Evolutionary conservation across 2,888 invertebrate genomes (phyloP).

Genomic region (Synanthedon formicaeformis): DNA sequence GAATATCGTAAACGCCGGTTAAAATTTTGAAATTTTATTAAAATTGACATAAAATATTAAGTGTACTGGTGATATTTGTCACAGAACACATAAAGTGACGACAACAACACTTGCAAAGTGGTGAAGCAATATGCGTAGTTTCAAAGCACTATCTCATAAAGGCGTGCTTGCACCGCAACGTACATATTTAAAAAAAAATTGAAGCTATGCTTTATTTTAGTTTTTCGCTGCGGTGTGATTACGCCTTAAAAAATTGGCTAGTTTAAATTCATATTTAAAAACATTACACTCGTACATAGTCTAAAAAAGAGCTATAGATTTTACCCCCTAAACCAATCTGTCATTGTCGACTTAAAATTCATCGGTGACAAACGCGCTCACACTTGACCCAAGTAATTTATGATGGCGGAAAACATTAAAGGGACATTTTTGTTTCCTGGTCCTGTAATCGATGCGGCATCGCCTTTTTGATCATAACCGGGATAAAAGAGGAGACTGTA

Average conservation of each 20-base stretch:
- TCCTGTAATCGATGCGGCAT: too few relatives aligned
- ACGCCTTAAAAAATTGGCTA: not conserved
- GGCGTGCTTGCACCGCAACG: not conserved
- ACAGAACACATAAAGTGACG: not conserved
- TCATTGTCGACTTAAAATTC: not conserved
- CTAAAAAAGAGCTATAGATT: too few relatives aligned
- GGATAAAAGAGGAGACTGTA: too few relatives aligned
- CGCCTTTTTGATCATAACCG: too few relatives aligned
- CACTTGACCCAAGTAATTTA: too few relatives aligned
- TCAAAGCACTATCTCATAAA: not conserved
- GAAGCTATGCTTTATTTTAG: not conserved
- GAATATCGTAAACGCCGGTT: too few relatives aligned
- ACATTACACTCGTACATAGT: too few relatives aligned
- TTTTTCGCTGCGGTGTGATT: not conserved
- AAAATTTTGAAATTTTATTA: too few relatives aligned
- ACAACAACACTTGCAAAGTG: not conserved
- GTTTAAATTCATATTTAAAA: too few relatives aligned
- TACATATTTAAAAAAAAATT: not conserved
- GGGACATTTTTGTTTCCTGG: too few relatives aligned
- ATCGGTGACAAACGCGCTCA: not conserved
- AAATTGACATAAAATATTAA: not conserved
- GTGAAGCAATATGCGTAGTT: not conserved
- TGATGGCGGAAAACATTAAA: too few relatives aligned
- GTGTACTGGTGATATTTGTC: not conserved
- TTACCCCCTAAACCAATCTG: too few relatives aligned